Conservation (phyloP, 1,140 invertebrate species). For the Diabrotica virgifera region DNA sequence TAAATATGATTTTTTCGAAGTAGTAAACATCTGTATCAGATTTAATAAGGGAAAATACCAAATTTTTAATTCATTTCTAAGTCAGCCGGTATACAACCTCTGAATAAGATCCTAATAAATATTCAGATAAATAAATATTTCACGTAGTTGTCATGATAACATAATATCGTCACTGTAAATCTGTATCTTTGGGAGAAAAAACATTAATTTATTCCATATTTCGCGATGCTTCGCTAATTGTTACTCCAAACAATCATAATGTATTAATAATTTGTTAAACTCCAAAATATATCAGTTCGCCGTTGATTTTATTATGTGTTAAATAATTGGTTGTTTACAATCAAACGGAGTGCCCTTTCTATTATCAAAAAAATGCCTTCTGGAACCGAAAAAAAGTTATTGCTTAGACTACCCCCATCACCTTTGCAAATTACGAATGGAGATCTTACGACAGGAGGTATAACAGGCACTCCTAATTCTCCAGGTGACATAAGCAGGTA, state of each 20-base stretch:
- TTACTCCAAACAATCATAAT: constrained; percentile 3
- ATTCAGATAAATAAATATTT: background rate
- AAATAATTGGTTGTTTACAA: constrained; percentile 1
- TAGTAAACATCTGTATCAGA: no score
- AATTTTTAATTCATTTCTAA: constrained; percentile 6
- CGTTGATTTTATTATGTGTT: constrained; percentile 6
- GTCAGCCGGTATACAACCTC: constrained; percentile 16
- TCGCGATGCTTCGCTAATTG: constrained; percentile 12
- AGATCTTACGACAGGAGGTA: background rate
- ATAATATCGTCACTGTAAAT: constrained; percentile 10
- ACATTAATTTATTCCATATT: background rate
- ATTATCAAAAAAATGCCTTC: background rate
- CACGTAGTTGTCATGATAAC: constrained; percentile 13
- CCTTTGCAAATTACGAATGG: background rate
- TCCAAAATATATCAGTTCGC: background rate
- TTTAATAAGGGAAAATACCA: no score
- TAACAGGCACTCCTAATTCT: background rate
- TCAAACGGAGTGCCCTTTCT: background rate
- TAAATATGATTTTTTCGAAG: no score
- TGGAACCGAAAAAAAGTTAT: background rate
- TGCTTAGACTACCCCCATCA: background rate
- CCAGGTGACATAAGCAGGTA: constrained; percentile 16
- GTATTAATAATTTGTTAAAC: constrained; percentile 13
- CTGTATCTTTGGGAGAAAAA: constrained; percentile 1
- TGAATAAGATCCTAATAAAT: constrained; percentile 23